These are phyloP conservation scores for Merops nubicus DNA, from an alignment of 2,113 vertebrate genomes.

Conservation along the genomic window DNA sequence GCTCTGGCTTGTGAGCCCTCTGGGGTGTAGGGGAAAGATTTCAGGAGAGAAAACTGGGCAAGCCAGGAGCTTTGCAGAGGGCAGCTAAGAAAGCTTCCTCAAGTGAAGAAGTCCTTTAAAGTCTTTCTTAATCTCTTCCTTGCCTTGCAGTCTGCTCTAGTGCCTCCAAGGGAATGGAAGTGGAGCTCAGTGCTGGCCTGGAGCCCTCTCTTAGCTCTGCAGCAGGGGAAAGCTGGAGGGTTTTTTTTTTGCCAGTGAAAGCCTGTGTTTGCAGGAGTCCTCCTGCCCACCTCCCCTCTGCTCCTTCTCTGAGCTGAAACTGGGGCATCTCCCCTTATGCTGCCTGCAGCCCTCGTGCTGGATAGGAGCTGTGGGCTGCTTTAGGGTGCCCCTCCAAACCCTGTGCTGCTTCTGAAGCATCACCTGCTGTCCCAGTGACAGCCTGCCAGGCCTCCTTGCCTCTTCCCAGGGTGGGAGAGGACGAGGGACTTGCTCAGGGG, in stretches of 20 bases:
- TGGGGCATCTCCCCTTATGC: background rate
- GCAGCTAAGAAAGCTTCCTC: background rate
- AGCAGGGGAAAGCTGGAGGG: background rate
- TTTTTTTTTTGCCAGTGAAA: background rate
- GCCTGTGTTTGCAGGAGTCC: background rate
- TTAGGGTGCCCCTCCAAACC: background rate
- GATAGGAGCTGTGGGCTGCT: background rate
- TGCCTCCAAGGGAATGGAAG: background rate
- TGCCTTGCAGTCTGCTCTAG: background rate
- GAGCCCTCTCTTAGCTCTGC: background rate
- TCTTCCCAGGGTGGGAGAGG: background rate
- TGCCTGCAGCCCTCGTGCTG: background rate
- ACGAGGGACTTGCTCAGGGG: background rate
- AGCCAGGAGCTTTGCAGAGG: background rate
- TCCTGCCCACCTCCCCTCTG: background rate
- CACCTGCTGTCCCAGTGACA: fast-evolving
- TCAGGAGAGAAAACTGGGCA: background rate
- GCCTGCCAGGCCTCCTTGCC: background rate
- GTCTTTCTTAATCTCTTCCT: background rate
- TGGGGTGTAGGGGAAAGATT: background rate
- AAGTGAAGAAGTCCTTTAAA: background rate
- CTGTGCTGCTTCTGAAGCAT: fast-evolving
- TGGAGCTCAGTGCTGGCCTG: background rate
- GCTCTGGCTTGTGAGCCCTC: background rate
- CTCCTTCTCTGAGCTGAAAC: background rate